Conservation (phyloP, 2,888 invertebrate species). For the Esperia sulphurella region DNA sequence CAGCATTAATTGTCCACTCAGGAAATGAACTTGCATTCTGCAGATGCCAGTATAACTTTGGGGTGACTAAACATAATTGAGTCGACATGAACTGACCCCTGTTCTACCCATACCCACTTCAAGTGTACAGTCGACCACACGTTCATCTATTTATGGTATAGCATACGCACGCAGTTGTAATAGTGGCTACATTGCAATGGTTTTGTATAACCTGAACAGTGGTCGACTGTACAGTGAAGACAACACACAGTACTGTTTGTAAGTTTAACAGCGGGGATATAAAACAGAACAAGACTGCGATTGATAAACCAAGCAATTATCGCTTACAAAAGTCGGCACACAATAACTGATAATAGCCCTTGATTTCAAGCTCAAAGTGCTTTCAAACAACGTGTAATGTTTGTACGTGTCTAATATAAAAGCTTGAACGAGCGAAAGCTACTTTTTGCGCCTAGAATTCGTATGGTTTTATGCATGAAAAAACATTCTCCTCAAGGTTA, state of each 20-base stretch:
- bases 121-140: background rate
- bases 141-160: background rate
- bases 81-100: constrained; percentile 24
- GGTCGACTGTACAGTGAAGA: constrained; percentile 3
- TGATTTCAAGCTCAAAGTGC: constrained; percentile 26
- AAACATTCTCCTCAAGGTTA: too few species aligned
- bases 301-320: constrained; percentile 47
- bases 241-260: constrained; percentile 12
- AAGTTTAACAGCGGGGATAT: constrained; percentile 25
- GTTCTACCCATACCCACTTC: background rate
- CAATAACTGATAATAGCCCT: constrained; percentile 39
- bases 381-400: constrained; percentile 31
- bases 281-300: constrained; percentile 50
- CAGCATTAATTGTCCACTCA: constrained; percentile 63
- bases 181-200: too few species aligned
- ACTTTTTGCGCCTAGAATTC: constrained; percentile 19
- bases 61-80: constrained; percentile 41
- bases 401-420: constrained; percentile 21
- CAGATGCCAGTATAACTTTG: constrained; percentile 48
- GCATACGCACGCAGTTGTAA: constrained; percentile 10
- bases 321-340: constrained; percentile 38
- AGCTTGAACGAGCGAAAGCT: constrained; percentile 31
- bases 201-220: too few species aligned
- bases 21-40: constrained; percentile 67
- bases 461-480: too few species aligned